phyloP scores from a whole-genome alignment of 2,888 invertebrate species.

The Dione vanillae region DNA sequence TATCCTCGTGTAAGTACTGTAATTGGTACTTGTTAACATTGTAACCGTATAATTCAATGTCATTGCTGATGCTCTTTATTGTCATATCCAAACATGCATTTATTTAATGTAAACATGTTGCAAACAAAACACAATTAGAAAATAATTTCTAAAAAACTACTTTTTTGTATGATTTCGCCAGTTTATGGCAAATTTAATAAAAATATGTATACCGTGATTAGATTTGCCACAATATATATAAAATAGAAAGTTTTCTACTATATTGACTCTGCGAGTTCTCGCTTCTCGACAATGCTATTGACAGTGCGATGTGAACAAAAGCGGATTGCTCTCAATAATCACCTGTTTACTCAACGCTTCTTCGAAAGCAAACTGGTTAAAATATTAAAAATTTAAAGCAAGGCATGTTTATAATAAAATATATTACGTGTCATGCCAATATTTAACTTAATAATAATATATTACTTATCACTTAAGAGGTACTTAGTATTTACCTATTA shows the following conservation, averaged over 20 bases:
- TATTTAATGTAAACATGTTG: no score
- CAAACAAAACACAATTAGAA: no score
- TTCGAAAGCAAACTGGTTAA: background rate
- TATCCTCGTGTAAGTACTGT: constrained; percentile 26
- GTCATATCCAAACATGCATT: background rate
- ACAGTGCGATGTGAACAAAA: constrained; percentile 1
- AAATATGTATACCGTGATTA: background rate
- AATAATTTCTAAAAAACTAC: background rate
- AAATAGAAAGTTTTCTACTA: background rate
- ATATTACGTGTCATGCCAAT: no score
- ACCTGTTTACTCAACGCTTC: background rate
- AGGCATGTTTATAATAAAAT: no score
- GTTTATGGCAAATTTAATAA: background rate
- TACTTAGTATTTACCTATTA: no score
- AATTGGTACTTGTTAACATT: constrained; percentile 31
- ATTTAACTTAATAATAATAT: no score
- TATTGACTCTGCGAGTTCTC: background rate
- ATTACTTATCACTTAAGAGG: no score
- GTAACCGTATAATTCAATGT: constrained; percentile 14
- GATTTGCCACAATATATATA: no score
- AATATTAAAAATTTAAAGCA: background rate
- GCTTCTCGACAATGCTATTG: constrained; percentile 1
- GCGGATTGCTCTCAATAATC: constrained; percentile 19
- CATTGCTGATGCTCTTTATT: background rate
- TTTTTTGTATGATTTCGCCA: no score